phyloP scores from a whole-genome alignment of 2,888 invertebrate genomes.

The Thymelicus acteon region DNA sequence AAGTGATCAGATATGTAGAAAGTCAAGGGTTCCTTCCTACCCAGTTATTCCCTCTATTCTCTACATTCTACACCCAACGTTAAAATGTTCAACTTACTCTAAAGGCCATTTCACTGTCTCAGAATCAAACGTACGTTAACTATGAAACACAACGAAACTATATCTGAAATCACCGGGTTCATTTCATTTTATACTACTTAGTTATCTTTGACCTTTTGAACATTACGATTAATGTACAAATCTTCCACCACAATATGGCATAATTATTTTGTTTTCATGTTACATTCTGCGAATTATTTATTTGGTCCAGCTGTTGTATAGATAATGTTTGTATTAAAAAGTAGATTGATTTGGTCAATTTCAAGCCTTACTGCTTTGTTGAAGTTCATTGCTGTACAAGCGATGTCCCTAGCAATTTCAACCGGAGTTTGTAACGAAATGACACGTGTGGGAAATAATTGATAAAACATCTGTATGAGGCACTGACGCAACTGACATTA shows the following conservation, averaged over 20 bases:
- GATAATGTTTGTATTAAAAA: not conserved
- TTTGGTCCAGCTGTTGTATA: not conserved
- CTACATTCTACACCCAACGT: not conserved
- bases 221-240: not conserved
- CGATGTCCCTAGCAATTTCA: no score
- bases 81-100: not conserved
- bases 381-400: no score
- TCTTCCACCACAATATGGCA: not conserved
- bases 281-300: not conserved
- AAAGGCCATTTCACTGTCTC: not conserved
- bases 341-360: no score
- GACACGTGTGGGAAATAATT: no score
- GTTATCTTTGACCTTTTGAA: slow-evolving; percentile 4
- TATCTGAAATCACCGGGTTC: not conserved
- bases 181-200: not conserved
- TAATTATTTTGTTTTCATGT: slow-evolving; percentile 8
- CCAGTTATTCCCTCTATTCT: no score
- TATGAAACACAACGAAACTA: not conserved
- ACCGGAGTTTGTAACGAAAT: no score
- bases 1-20: no score
- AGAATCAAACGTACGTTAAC: not conserved
- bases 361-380: no score
- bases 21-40: no score
- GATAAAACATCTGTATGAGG: no score
- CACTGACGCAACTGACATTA: no score